Evolutionary conservation across 2,113 vertebrate species (phyloP).

Genomic region (Dendrocopos noguchii): DNA sequence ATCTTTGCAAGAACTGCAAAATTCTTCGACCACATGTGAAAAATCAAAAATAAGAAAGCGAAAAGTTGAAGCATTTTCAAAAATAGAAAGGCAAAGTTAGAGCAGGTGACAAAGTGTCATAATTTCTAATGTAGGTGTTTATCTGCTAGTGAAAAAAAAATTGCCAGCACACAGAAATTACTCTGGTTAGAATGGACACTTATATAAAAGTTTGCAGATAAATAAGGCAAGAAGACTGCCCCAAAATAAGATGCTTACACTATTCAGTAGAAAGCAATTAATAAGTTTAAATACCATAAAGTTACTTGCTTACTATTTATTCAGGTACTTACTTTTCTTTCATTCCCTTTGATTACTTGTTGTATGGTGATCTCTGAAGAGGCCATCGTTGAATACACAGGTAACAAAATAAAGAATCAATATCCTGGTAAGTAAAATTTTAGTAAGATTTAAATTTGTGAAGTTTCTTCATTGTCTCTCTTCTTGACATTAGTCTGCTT

Average conservation of each 20-base stretch:
- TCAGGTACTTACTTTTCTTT: not conserved
- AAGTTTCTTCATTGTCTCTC: not conserved
- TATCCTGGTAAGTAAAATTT: conserved; percentile 18
- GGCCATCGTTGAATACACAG: not conserved
- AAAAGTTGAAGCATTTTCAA: not conserved
- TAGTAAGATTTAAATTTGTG: conserved; percentile 47
- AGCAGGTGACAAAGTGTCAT: not conserved
- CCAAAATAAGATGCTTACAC: not conserved
- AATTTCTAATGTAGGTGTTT: not conserved
- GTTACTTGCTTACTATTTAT: not conserved
- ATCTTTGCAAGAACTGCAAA: not conserved
- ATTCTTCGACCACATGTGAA: not conserved
- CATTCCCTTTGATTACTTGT: not conserved
- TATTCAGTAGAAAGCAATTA: not conserved
- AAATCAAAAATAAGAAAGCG: not conserved
- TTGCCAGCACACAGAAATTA: not conserved
- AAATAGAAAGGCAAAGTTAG: not conserved
- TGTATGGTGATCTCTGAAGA: conserved; percentile 13
- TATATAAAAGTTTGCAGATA: not conserved
- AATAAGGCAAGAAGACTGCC: not conserved
- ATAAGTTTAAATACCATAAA: not conserved
- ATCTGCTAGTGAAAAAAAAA: not conserved
- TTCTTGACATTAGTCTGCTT: conserved; percentile 1
- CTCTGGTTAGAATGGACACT: not conserved
- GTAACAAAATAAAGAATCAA: not conserved